Evolutionary conservation across 1,140 invertebrate species (phyloP), one percentile per base, ranked within the genome.

Genomic region (Chironomus tepperi): DNA sequence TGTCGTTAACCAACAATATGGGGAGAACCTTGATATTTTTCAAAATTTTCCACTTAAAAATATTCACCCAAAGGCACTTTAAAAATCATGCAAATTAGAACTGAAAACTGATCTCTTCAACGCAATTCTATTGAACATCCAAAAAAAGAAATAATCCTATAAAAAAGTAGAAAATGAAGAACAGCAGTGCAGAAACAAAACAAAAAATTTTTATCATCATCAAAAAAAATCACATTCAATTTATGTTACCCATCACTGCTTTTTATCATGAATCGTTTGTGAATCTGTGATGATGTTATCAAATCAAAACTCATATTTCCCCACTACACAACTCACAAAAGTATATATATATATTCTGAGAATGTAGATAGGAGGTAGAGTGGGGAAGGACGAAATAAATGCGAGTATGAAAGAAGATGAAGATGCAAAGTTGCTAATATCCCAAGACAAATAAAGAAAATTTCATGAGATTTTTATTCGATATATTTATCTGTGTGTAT

Each of bases 241-340:
- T 57, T 57, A n/a, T 57, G 47, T 57, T 57, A 12, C 47, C 47
- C 47, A 57, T 57, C 47, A 57, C 47, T 57, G 47, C 47, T 57
- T 57, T 57, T 57, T 57, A 57, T 57, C 47, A 57, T 57, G 47
- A 57, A 57, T 57, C 47, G 47, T 18, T 21, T 70, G 65, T 70
- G 65, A 70, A 70, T 70, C 65, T 70, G 65, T 70, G 65, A 70
- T 19, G 19, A 70, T 70, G 65, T 70, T 70, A 70, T 70, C 65
- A 70, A 70, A 70, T 70, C 65, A 70, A 70, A 70, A 70, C 65
- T 70, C 65, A 70, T 70, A 70, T 70, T 57, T 57, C 47, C 47
- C 10, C 47, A 57, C 47, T 57, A 57, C 43, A 47, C 47, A 57
- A 57, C 47, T 57, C 47, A 57, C 47, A 57, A 57, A 57, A 57